A percentile compares a stretch with the other conserved stretches of the same genome.
Conservation (phyloP, 2,888 invertebrate species). For the Hydrotaea cyrtoneurina region DNA sequence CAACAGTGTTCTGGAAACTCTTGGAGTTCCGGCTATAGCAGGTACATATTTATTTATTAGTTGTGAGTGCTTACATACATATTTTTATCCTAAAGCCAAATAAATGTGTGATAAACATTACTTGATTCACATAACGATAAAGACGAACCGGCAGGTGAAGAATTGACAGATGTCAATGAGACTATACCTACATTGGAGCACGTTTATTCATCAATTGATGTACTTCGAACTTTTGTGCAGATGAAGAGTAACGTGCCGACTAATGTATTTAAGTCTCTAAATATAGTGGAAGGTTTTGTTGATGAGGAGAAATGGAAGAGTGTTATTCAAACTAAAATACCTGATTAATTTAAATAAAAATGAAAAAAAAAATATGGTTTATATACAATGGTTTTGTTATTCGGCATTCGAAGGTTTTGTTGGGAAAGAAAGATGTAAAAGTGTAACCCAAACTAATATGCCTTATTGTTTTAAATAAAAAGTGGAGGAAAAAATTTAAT, state of each 20-base stretch:
- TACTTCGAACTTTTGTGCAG: slow-evolving; percentile 54
- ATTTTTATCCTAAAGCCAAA: slow-evolving; percentile 19
- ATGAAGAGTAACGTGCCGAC: slow-evolving; percentile 21
- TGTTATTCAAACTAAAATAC: slow-evolving; percentile 5
- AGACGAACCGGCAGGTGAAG: slow-evolving; percentile 27
- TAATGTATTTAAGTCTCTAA: slow-evolving; percentile 14
- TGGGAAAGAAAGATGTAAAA: too few relatives aligned
- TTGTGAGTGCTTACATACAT: slow-evolving; percentile 18
- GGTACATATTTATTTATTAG: neutral
- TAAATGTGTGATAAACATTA: slow-evolving; percentile 1
- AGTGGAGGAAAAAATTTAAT: too few relatives aligned
- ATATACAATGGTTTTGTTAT: too few relatives aligned
- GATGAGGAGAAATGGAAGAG: slow-evolving; percentile 18
- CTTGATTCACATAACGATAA: slow-evolving; percentile 23
- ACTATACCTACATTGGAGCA: slow-evolving; percentile 55
- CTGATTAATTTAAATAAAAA: neutral
- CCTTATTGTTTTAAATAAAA: too few relatives aligned
- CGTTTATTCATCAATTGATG: slow-evolving; percentile 56
- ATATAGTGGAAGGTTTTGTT: slow-evolving; percentile 9
- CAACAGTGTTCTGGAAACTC: slow-evolving; percentile 9
- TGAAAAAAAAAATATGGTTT: too few relatives aligned
- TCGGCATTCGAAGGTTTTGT: too few relatives aligned
- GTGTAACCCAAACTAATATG: too few relatives aligned
- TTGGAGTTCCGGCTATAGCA: neutral
- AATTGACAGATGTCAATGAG: slow-evolving; percentile 27